Evolutionary conservation across 2,797 vertebrate genomes (phyloP), one percentile per base, ranked within the genome.

Genomic region (Etheostoma nigrum): DNA sequence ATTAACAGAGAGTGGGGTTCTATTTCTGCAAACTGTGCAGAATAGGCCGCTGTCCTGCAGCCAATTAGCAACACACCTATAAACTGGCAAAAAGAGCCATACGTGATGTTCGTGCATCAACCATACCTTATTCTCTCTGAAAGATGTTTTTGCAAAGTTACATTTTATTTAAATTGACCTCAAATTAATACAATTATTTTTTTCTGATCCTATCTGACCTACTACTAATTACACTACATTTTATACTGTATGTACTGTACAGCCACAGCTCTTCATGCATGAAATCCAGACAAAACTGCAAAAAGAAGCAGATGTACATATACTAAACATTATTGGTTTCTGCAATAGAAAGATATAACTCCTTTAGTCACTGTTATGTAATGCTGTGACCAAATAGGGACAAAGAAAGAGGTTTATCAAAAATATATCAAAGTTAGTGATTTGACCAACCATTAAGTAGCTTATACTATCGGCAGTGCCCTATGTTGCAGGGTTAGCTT

Each of bases 61-160:
- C 18, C 36, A 66, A 64, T 82, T 42, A 76, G 33, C 1, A 72
- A 48, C 78, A 86, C 84, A 81, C 82, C 84, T 90, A 85, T 78
- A 81, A 49, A 4, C n/a, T 19, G 19, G 54, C 49, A 78, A 72
- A 72, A 71, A 73, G 61, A 62, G 13, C 63, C 73, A 81, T 86
- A 47, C 1, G 12, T 61, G 36, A 59, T 11, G 18, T 14, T 52
- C 18, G 15, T 23, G 60, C 52, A 51, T 60, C 16, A 27, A 6
- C 2, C 16, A 12, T 9, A 30, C 11, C 27, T 11, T 27, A 9
- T 53, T 36, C 23, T 45, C n/a, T 62, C 40, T 14, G 19, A 49
- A 21, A 62, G 23, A 10, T 25, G 9, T 30, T 13, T 53, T 30
- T 16, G 11, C 4, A n/a, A 52, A 30, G 44, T 36, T 14, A 19